Conservation (phyloP, 2,888 invertebrate genomes). For the Caradrina kadenii region DNA sequence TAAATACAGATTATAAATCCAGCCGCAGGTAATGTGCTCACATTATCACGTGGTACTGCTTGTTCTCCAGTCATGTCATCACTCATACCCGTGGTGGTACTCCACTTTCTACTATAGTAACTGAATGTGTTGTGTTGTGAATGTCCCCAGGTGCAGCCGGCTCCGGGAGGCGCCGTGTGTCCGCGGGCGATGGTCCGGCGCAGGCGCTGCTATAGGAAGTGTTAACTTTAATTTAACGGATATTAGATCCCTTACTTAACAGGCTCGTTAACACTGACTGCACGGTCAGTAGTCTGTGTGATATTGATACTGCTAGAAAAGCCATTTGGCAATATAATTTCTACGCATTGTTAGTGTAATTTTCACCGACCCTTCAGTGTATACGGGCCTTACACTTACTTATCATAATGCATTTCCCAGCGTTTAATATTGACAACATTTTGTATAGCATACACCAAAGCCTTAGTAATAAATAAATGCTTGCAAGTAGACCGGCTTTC, state of each 20-base stretch:
- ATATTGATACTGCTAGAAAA: neutral
- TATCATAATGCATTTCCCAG: conserved; percentile 52
- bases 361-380: conserved; percentile 1
- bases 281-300: no score
- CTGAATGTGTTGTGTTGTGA: neutral
- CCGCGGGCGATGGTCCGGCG: conserved; percentile 91
- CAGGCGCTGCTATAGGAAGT: conserved; percentile 89
- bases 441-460: conserved; percentile 48
- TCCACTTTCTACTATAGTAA: no score
- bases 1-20: no score
- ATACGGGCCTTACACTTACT: conserved; percentile 34
- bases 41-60: no score
- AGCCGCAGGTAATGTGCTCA: no score
- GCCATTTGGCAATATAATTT: neutral
- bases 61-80: neutral
- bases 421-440: conserved; percentile 44
- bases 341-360: neutral
- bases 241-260: conserved; percentile 3
- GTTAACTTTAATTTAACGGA: conserved; percentile 61
- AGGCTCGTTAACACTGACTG: conserved; percentile 14
- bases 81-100: neutral
- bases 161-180: conserved; percentile 92
- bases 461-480: conserved; percentile 54
- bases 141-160: conserved; percentile 85
- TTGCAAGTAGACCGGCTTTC: conserved; percentile 43